Percentiles rank a stretch among this genome's conserved stretches.
Evolutionary conservation across 2,113 vertebrate genomes (phyloP).

Genomic region (Gavia stellata): DNA sequence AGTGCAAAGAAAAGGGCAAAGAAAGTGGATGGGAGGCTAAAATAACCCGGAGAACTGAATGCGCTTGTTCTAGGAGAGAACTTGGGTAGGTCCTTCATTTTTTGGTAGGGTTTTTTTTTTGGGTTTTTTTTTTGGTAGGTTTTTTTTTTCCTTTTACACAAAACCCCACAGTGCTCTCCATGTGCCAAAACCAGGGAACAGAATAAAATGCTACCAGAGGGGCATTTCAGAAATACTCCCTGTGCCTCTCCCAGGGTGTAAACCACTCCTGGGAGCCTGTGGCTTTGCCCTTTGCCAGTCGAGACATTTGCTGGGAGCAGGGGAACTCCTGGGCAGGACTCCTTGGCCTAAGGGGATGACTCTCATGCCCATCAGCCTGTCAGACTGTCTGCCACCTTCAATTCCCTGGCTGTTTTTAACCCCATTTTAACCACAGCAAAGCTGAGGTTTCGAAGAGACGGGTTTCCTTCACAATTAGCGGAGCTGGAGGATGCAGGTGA

Average conservation of each 20-base stretch:
- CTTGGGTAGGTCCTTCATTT: too few species aligned
- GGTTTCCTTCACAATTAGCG: background rate
- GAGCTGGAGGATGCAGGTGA: background rate
- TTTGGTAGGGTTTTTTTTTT: background rate
- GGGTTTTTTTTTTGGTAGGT: background rate
- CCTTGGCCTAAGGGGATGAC: background rate
- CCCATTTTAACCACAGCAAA: background rate
- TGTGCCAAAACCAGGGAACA: background rate
- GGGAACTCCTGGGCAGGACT: background rate
- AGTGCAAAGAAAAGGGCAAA: background rate
- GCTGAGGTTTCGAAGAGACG: background rate
- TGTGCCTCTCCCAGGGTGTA: background rate
- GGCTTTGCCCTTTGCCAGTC: background rate
- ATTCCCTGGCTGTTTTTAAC: background rate
- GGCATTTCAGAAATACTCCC: background rate
- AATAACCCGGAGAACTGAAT: background rate
- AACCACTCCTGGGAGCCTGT: background rate
- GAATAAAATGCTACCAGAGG: background rate
- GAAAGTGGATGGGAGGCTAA: background rate
- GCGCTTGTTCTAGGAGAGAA: background rate
- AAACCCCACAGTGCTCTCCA: accelerated
- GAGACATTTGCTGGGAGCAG: background rate
- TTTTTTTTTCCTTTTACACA: background rate
- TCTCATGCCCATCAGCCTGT: accelerated
- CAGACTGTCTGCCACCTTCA: background rate